These are phyloP conservation scores for Phortica magna DNA, from an alignment of 2,888 invertebrate species.

Conservation along the genomic window DNA sequence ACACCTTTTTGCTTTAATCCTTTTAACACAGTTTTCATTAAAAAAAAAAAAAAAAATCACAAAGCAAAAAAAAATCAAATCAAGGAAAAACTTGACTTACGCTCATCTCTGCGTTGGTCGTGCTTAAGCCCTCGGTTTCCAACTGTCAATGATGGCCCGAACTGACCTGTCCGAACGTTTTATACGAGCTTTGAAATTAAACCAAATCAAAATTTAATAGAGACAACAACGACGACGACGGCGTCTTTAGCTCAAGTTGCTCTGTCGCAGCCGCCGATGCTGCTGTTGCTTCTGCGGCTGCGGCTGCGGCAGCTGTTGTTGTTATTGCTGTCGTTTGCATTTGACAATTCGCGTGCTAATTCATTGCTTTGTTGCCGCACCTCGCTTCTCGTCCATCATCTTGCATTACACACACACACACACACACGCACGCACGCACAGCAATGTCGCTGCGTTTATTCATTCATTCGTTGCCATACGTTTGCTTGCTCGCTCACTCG, in stretches of 20 bases:
- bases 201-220: conserved; percentile 27
- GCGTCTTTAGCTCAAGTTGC: background rate
- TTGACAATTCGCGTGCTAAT: conserved; percentile 27
- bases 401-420: background rate
- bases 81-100: conserved; percentile 59
- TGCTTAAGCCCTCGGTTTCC: conserved; percentile 69
- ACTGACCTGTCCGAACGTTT: conserved; percentile 69
- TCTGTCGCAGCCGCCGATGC: conserved; percentile 10
- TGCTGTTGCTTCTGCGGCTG: conserved; percentile 19
- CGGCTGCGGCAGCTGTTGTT: no score
- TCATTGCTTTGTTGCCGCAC: background rate
- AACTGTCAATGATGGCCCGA: conserved; percentile 73
- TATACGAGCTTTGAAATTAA: conserved; percentile 66
- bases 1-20: conserved; percentile 1
- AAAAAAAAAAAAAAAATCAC: conserved; percentile 26
- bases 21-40: conserved; percentile 1
- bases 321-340: conserved; percentile 28
- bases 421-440: background rate
- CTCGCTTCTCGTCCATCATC: background rate
- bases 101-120: conserved; percentile 73
- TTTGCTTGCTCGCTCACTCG: background rate
- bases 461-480: conserved; percentile 55
- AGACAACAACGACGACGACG: background rate
- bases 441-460: background rate
- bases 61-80: conserved; percentile 12